Percentiles rank a stretch among this genome's conserved stretches.
Conservation (phyloP, 2,797 vertebrate genomes). For the Lepilemur septentrionalis region DNA sequence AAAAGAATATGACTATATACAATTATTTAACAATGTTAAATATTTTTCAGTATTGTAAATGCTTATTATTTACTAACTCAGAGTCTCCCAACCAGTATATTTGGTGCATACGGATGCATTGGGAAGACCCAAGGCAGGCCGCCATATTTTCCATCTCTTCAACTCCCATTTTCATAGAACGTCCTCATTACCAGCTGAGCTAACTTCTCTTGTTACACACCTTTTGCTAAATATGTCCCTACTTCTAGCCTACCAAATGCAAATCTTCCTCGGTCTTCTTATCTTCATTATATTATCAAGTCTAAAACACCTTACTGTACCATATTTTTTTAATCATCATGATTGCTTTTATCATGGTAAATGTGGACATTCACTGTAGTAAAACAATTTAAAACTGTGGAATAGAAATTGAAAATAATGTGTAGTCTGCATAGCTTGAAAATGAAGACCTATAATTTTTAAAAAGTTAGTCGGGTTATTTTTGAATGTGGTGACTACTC, state of each 20-base stretch:
- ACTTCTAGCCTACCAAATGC: background rate
- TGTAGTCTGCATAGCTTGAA: background rate
- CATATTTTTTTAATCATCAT: background rate
- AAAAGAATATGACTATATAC: background rate
- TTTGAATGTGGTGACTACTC: background rate
- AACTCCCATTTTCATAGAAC: background rate
- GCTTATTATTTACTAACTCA: background rate
- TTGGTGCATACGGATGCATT: background rate
- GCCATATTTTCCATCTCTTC: background rate
- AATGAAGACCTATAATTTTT: background rate
- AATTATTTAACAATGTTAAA: background rate
- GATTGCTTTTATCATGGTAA: background rate
- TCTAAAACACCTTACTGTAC: background rate
- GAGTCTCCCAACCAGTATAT: background rate
- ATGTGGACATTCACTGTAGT: background rate
- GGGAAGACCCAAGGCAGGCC: accelerated
- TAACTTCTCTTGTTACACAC: background rate
- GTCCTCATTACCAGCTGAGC: background rate
- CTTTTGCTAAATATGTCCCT: background rate
- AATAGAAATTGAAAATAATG: background rate
- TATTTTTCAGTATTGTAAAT: background rate
- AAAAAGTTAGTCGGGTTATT: background rate
- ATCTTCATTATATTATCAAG: background rate
- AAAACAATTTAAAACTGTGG: background rate
- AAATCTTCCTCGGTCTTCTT: background rate